Base-by-base conservation (phyloP, 2,113 vertebrate species). In the Ibidorhyncha struthersii region DNA sequence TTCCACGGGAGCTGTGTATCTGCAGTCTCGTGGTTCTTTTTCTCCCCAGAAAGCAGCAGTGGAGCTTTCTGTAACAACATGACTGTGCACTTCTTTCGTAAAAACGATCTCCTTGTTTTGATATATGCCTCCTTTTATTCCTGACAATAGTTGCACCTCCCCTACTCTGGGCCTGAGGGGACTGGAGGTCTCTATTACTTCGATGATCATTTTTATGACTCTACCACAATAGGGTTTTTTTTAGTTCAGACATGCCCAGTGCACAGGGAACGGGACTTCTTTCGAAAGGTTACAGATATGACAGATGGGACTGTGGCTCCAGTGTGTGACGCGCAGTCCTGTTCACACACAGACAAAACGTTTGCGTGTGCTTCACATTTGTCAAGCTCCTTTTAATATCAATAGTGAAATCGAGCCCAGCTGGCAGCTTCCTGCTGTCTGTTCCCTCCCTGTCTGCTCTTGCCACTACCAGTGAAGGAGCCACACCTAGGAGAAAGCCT, bases 281-380 rank as follows among this genome's bases (percentile, higher is more conserved):
- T 73, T 59, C 10, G 25, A 74, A 81, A 92, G 90, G 83, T 55
- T 81, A 69, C 26, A 16, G 89, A 27, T 38, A 29, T 21, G 74
- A 94, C 93, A 93, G 92, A 80, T 40, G 83, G 81, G 47, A 70
- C 32, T 1, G 4, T 10, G 47, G 59, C 55, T 92, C 71, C 45
- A 45, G 5, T 0, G 3, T 8, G 70, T 5, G 8, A 81, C 2
- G 59, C 2, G 3, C 41, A 34, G 93, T n/a, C 67, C 32, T 0
- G 0, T n/a, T 49, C 0, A 4, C 63, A 89, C 79, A 93, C 43
- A 53, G 59, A 66, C 55, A 67, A 34, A 94, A 83, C 21, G 40
- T 36, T 4, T 32, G 47, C 1, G 8, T n/a, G 58, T 2, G 27
- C 74, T 66, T 66, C 79, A 19, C 74, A 65, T 86, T 86, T 69